phyloP scores from a whole-genome alignment of 1,140 invertebrate species.

The Hyposmocoma kahamanoa region DNA sequence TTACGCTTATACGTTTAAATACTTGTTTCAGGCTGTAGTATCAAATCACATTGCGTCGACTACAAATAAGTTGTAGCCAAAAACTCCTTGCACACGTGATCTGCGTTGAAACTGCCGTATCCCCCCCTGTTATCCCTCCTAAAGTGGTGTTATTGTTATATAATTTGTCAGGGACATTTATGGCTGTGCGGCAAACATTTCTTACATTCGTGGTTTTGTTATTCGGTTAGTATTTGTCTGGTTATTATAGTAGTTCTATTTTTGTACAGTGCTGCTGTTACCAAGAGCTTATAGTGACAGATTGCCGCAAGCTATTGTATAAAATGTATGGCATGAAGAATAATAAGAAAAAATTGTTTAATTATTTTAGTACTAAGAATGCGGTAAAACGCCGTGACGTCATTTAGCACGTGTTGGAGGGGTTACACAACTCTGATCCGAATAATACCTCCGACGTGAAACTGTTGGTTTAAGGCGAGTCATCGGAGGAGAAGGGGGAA shows the following conservation, averaged over 20 bases:
- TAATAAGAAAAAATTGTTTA: background rate
- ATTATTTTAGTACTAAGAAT: background rate
- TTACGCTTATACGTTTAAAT: too few relatives aligned
- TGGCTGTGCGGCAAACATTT: constrained; percentile 12
- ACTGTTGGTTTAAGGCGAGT: too few relatives aligned
- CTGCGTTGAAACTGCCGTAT: constrained; percentile 6
- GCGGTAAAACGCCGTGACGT: too few relatives aligned
- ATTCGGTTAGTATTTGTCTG: background rate
- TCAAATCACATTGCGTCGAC: background rate
- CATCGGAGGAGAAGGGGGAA: too few relatives aligned
- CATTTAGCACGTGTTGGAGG: too few relatives aligned
- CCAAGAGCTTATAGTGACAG: background rate
- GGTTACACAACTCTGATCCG: too few relatives aligned
- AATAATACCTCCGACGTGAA: too few relatives aligned
- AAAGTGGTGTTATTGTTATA: constrained; percentile 16
- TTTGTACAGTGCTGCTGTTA: background rate
- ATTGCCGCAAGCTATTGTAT: too few relatives aligned
- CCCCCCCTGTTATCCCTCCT: background rate
- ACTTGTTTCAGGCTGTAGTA: too few relatives aligned
- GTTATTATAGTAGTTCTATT: background rate
- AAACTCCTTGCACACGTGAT: constrained; percentile 5
- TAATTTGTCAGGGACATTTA: constrained; percentile 19
- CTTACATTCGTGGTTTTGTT: background rate
- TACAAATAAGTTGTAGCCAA: background rate
- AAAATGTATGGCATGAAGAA: background rate